Base-by-base conservation (phyloP, 2,888 invertebrate genomes). In the Brachylomia viminalis region DNA sequence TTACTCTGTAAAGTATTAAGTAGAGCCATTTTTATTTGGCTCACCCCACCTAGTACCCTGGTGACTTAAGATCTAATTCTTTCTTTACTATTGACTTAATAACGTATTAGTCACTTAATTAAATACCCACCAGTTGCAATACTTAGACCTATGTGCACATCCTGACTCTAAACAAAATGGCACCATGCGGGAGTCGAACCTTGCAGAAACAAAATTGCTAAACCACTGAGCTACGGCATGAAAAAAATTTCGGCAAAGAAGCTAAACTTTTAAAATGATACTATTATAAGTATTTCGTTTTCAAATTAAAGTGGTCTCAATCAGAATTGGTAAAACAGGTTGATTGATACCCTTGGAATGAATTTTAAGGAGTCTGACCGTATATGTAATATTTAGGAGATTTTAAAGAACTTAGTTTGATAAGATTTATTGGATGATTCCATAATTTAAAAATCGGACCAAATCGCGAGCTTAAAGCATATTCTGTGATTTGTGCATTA, bases 311-410 rank as follows among this genome's bases (percentile, higher is more conserved):
- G 47, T 54, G 49, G 33, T 52, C 15, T 68, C 27, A 54, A 71
- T 75, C 49, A 67, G 47, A 54, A 75, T 71, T 58, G n/a, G 42
- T 71, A 54, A 67, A 59, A 47, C 67, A 83, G 80, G 70, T 68
- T 54, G 66, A 54, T 68, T 54, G 66, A 54, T 75, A 67, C 66
- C 75, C 80, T 82, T 83, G 84, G 33, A 67, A 52, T 45, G 20
- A 0, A 64, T 80, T 67, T 54, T 67, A 70, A 75, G 42, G 27
- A 68, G 17, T 49, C 33, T 61, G 56, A 11, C 13, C 15, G 27
- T 27, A 66, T 33, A 38, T 38, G 38, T 38, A 54, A 68, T 61
- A 66, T 47, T 66, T 49, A 61, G 52, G 13, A 79, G n/a, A 62
- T 76, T 69, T 27, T 54, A 65, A 77, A 59, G 38, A 64, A 65